These are phyloP conservation scores for Apostichopus californicus DNA, from an alignment of 35 echinoderm and acorn worm species.

Conservation along the genomic window DNA sequence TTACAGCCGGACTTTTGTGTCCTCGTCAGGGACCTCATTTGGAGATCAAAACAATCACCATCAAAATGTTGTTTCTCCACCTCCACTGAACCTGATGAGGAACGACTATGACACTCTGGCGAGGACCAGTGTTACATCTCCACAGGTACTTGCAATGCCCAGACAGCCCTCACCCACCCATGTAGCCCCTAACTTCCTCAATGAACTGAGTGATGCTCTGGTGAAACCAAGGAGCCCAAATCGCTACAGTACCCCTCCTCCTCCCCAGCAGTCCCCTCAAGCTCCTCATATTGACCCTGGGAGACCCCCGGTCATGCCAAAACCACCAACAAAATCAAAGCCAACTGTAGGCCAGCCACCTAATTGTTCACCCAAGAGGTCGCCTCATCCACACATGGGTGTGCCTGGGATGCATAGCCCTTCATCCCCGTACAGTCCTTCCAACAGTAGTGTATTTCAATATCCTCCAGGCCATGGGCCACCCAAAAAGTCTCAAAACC, in stretches of 20 bases:
- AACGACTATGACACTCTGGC: slow-evolving; percentile 20
- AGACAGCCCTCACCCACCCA: slow-evolving; percentile 43
- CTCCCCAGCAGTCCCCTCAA: not conserved
- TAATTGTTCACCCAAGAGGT: not conserved
- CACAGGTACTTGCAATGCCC: not conserved
- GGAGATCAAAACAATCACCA: not conserved
- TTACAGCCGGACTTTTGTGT: not conserved
- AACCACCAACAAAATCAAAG: slow-evolving; percentile 26
- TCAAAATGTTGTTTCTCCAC: not conserved
- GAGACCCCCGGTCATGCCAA: slow-evolving; percentile 25
- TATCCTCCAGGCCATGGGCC: slow-evolving; percentile 28
- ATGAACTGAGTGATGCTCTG: slow-evolving; percentile 38
- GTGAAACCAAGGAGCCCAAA: slow-evolving; percentile 31
- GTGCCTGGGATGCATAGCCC: not conserved
- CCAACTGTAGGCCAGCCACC: not conserved
- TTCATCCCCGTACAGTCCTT: slow-evolving; percentile 45
- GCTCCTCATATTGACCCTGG: not conserved
- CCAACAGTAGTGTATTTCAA: slow-evolving; percentile 38
- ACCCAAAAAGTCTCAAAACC: slow-evolving; percentile 12
- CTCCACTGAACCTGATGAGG: not conserved
- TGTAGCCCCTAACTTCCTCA: slow-evolving; percentile 32
- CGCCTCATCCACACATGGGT: not conserved
- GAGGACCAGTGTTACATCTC: not conserved
- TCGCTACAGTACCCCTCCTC: not conserved
- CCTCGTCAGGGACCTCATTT: not conserved